Evolutionary conservation across 2,888 invertebrate genomes (phyloP), one percentile per base, ranked within the genome.

Genomic region (Sphinx pinastri): DNA sequence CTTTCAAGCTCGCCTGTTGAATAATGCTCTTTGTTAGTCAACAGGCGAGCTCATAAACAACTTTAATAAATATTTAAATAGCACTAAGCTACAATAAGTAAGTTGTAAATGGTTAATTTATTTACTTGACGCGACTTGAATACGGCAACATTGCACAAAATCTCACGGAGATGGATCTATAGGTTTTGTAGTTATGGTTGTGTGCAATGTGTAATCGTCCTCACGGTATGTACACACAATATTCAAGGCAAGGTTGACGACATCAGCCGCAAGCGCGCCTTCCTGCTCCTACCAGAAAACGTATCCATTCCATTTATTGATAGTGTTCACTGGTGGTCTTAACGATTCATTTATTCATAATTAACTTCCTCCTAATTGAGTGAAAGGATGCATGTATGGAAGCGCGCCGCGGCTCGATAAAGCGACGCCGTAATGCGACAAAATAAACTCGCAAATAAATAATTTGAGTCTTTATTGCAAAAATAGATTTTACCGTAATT

Each of bases 241-340:
- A 79, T 79, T 76, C 76, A 79, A 52, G 74, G 76, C 84, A 87
- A 88, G 87, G 88, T 83, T 83, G 87, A 80, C 85, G 81, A 81
- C 87, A 82, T 84, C 77, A 82, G 77, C 78, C 78, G 80, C 68
- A 77, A 71, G 72, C 71, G 75, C 75, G 78, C 81, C 87, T 88
- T 87, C 87, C 88, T 87, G 83, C 77, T 84, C 75, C 63, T 66
- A 68, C 71, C 68, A 66, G 71, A 78, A 77, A 74, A 75, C 75
- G 73, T 75, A 76, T 76, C 75, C 74, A 80, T 76, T 76, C 74
- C 74, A 73, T 75, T 74, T 76, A 76, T 73, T 75, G 79, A 77
- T 77, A 77, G 73, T 77, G 72, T 75, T 72, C 78, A 71, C 75
- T 71, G 77, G 77, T 80, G 76, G 74, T 77, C 76, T 74, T 47